Evolutionary conservation across 2,113 vertebrate genomes (phyloP), one percentile per base, ranked within the genome.

Genomic region (Paradoxurus hermaphroditus): DNA sequence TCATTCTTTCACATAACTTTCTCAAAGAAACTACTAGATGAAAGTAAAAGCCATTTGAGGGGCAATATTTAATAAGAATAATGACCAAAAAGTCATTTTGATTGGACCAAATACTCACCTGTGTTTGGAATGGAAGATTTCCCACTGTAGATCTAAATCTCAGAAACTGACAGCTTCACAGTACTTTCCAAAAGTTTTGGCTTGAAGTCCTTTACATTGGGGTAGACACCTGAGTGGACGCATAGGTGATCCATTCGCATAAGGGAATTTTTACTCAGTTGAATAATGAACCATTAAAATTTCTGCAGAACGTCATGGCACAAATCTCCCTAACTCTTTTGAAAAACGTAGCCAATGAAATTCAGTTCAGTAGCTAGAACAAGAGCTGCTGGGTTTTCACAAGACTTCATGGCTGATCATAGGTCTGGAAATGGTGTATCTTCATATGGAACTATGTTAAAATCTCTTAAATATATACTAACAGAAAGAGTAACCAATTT

Each of bases 11-110:
- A 78, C 31, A 27, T 75, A 41, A 90, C 39, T 70, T 84, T 79
- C 72, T 91, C 83, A 94, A 88, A 95, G 36, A 67, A 96, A 46
- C 39, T 78, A 83, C 63, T 51, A 93, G n/a, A 53, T 93, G 23
- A 93, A 95, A 91, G 79, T 53, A 36, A 87, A 87, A 91, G 19
- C 29, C 3, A 90, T 18, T 62, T 59, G 11, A 63, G 34, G 19
- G 51, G 25, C 4, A 68, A 75, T 39, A 56, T 86, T 94, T 90
- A 44, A 75, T 49, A 92, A 90, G 27, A 92, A 65, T 56, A 34
- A 31, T 34, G 12, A 41, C 39, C 8, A 51, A 56, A 77, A 94
- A 23, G 21, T 82, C 1, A 90, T 4, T 81, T 39, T 77, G 1
- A 4, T 51, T 89, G 79, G 27, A 70, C 56, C 41, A 89, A 92